Percentiles rank a stretch among this genome's conserved stretches.
Evolutionary conservation across 2,113 vertebrate genomes (phyloP).

Genomic region (Hippocampus mohnikei): DNA sequence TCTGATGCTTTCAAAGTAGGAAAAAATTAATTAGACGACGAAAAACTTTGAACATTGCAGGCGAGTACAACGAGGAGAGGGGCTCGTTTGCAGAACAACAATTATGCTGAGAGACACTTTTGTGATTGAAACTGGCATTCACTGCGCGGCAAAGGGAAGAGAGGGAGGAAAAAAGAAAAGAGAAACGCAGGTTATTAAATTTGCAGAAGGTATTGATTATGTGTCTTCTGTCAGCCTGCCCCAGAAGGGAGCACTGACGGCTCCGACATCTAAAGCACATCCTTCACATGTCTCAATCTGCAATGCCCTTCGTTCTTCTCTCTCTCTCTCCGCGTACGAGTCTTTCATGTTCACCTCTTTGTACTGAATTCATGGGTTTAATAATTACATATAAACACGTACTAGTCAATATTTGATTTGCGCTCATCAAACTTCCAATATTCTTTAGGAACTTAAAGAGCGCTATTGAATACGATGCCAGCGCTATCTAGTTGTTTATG

Average conservation of each 20-base stretch:
- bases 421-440: constrained; percentile 12
- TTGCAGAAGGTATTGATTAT: constrained; percentile 66
- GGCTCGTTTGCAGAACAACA: constrained; percentile 31
- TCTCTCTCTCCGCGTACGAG: constrained; percentile 3
- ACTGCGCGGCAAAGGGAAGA: constrained; percentile 17
- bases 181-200: constrained; percentile 53
- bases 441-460: constrained; percentile 13
- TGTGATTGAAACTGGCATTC: constrained; percentile 35
- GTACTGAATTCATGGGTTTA: neutral
- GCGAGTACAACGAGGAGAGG: constrained; percentile 29
- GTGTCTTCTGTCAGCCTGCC: constrained; percentile 46
- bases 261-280: constrained; percentile 53
- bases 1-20: constrained; percentile 39
- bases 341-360: constrained; percentile 4
- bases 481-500: constrained; percentile 48
- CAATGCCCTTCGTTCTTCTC: constrained; percentile 16
- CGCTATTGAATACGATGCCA: constrained; percentile 26
- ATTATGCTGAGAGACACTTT: constrained; percentile 29
- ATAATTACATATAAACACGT: neutral
- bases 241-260: constrained; percentile 31
- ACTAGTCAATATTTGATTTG: constrained; percentile 7
- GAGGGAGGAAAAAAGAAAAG: too few relatives aligned
- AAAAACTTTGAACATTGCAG: constrained; percentile 48
- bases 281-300: constrained; percentile 19
- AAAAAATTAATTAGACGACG: constrained; percentile 55